These are phyloP conservation scores for Danaus melanippus DNA, from an alignment of 1,140 invertebrate genomes.

Conservation along the genomic window DNA sequence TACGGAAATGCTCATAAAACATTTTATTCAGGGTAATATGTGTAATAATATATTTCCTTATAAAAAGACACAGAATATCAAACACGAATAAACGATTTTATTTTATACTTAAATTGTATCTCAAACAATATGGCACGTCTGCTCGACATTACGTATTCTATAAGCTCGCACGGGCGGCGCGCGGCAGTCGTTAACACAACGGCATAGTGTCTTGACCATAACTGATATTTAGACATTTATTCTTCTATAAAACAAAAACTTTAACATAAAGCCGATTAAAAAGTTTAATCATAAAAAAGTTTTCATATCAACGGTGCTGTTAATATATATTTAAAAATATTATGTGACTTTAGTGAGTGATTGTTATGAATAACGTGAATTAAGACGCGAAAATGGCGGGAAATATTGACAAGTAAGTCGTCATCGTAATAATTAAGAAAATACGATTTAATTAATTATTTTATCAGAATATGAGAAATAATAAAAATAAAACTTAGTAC, in stretches of 20 bases:
- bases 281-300: slow-evolving; percentile 7
- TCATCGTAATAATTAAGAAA: too few relatives aligned
- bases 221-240: slow-evolving; percentile 23
- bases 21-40: too few relatives aligned
- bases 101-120: too few relatives aligned
- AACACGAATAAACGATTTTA: too few relatives aligned
- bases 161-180: slow-evolving; percentile 1
- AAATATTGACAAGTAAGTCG: slow-evolving; percentile 30
- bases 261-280: neutral
- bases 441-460: too few relatives aligned
- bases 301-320: slow-evolving; percentile 17
- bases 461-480: too few relatives aligned
- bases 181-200: slow-evolving; percentile 26
- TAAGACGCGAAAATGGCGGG: slow-evolving; percentile 26
- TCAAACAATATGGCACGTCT: too few relatives aligned
- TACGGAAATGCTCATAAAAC: too few relatives aligned
- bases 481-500: too few relatives aligned
- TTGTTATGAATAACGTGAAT: slow-evolving; percentile 31
- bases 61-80: too few relatives aligned
- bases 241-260: slow-evolving; percentile 15
- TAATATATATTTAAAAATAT: slow-evolving; percentile 1
- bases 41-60: too few relatives aligned
- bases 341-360: slow-evolving; percentile 8
- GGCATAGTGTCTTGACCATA: slow-evolving; percentile 30
- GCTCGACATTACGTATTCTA: too few relatives aligned